phyloP scores from a whole-genome alignment of 2,888 invertebrate species.

The Tachina lurida region DNA sequence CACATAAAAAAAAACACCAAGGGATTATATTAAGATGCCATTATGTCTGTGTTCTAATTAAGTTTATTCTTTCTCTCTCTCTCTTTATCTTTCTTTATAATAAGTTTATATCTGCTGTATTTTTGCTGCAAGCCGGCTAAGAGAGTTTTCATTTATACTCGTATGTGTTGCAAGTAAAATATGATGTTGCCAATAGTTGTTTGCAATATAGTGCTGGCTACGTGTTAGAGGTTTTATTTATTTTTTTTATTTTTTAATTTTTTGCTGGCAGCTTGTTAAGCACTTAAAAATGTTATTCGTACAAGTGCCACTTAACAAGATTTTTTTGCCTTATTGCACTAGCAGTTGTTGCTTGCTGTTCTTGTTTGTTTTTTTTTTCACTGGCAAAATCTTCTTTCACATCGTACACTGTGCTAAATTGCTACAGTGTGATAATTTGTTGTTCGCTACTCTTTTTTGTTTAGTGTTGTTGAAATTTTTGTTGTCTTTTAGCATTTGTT shows the following conservation, averaged over 20 bases:
- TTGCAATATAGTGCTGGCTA: slow-evolving; percentile 15
- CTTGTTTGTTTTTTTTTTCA: slow-evolving; percentile 6
- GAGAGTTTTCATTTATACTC: slow-evolving; percentile 55
- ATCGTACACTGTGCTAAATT: slow-evolving; percentile 7
- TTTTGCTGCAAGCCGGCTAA: background rate
- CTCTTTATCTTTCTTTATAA: background rate
- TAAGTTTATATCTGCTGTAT: slow-evolving; percentile 46
- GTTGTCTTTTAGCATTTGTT: slow-evolving; percentile 64
- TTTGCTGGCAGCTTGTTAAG: slow-evolving; percentile 68
- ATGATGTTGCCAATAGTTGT: slow-evolving; percentile 59
- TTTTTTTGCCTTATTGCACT: slow-evolving; percentile 33
- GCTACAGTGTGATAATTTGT: slow-evolving; percentile 53
- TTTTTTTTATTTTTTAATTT: slow-evolving; percentile 14
- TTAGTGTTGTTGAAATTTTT: slow-evolving; percentile 22
- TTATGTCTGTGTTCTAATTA: slow-evolving; percentile 69
- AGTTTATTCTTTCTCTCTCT: slow-evolving; percentile 6
- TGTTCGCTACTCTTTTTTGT: slow-evolving; percentile 8
- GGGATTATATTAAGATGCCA: slow-evolving; percentile 57
- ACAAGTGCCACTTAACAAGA: slow-evolving; percentile 67
- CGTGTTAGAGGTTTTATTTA: slow-evolving; percentile 29
- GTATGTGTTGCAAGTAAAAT: slow-evolving; percentile 41
- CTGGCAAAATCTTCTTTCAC: background rate
- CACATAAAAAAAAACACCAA: background rate
- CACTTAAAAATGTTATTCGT: slow-evolving; percentile 70
- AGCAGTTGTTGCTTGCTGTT: slow-evolving; percentile 35